Percentiles rank a stretch among this genome's conserved stretches.
These are phyloP conservation scores for Carterocephalus palaemon DNA, from an alignment of 2,888 invertebrate species.

Conservation along the genomic window DNA sequence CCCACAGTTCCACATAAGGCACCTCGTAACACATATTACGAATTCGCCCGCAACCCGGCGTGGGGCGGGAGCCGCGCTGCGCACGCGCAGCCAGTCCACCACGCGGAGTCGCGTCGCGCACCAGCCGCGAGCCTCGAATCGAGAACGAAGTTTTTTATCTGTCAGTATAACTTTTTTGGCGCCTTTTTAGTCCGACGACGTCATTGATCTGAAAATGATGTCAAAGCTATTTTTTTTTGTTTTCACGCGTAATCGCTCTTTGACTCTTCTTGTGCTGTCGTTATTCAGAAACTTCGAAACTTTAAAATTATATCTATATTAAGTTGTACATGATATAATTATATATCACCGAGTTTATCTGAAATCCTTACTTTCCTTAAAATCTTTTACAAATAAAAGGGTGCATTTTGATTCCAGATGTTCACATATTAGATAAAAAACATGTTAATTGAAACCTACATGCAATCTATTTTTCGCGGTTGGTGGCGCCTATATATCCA, in stretches of 20 bases:
- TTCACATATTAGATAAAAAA: too few species aligned
- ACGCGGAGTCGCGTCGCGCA: conserved; percentile 68
- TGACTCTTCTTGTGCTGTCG: too few species aligned
- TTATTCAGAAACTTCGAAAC: too few species aligned
- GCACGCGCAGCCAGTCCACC: conserved; percentile 55
- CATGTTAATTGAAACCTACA: too few species aligned
- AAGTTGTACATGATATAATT: too few species aligned
- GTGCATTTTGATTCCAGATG: too few species aligned
- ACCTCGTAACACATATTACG: conserved; percentile 63
- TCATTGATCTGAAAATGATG: too few species aligned
- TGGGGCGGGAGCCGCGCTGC: conserved; percentile 38
- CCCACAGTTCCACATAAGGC: conserved; percentile 60
- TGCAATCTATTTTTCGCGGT: conserved; percentile 4
- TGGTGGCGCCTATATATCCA: conserved; percentile 4
- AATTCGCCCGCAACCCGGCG: conserved; percentile 49
- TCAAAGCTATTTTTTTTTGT: neutral
- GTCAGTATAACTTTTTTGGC: conserved; percentile 1
- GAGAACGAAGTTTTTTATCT: conserved; percentile 13
- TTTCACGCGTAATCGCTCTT: too few species aligned
- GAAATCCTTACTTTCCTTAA: too few species aligned
- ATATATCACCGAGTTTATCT: too few species aligned
- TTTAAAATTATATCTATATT: too few species aligned
- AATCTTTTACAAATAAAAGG: too few species aligned
- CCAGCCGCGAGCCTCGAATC: conserved; percentile 45
- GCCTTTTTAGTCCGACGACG: neutral